Evolutionary conservation across 30 jellyfish, hydroid and myxozoan genomes (phyloP).

Genomic region (Aurelia sp.): DNA sequence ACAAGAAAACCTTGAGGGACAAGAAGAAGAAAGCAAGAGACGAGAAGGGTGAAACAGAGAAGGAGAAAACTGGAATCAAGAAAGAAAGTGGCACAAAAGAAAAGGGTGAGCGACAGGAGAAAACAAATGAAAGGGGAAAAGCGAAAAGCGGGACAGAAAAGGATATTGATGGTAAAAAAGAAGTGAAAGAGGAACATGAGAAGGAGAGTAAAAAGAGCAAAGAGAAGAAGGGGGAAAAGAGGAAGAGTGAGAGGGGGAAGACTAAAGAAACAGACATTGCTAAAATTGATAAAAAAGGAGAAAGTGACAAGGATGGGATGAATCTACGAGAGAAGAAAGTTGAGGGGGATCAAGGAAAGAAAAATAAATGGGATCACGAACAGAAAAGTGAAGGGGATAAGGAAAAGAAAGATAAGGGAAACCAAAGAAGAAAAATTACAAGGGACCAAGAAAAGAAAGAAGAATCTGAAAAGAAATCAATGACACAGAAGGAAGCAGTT

Average conservation of each 20-base stretch:
- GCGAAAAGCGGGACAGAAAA: not conserved
- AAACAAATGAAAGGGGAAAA: not conserved
- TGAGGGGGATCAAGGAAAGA: not conserved
- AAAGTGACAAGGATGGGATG: not conserved
- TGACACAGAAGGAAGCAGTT: not conserved
- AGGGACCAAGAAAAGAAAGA: not conserved
- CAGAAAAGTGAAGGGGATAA: not conserved
- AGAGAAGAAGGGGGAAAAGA: not conserved
- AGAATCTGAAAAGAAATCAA: not conserved
- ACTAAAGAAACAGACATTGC: not conserved
- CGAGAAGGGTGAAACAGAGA: not conserved
- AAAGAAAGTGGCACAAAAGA: not conserved
- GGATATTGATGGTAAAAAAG: not conserved
- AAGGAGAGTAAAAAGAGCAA: not conserved
- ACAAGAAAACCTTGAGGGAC: not conserved
- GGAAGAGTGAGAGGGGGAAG: not conserved
- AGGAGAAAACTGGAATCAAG: not conserved
- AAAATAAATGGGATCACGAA: not conserved
- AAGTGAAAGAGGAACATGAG: not conserved
- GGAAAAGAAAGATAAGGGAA: not conserved
- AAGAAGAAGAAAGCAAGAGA: not conserved
- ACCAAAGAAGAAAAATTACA: not conserved
- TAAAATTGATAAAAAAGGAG: not conserved
- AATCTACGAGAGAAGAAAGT: not conserved
- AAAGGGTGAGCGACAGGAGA: not conserved